These are phyloP conservation scores for Ctena decussata DNA, from an alignment of 2,888 invertebrate species.

Conservation along the genomic window DNA sequence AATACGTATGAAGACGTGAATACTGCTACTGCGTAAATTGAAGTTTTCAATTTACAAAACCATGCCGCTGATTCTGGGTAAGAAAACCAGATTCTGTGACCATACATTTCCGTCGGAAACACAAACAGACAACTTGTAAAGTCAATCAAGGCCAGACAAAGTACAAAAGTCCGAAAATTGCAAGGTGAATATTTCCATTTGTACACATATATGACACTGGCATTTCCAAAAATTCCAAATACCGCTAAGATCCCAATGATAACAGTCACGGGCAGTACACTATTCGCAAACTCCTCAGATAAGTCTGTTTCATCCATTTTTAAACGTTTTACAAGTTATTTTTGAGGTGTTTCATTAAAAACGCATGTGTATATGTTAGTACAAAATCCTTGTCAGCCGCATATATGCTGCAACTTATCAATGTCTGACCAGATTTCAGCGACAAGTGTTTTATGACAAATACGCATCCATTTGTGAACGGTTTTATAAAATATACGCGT, in stretches of 20 bases:
- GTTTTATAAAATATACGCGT: no score
- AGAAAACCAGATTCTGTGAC: conserved; percentile 6
- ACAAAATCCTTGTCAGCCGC: no score
- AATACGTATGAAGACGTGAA: not conserved
- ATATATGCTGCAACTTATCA: no score
- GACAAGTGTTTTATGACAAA: no score
- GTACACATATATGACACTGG: conserved; percentile 48
- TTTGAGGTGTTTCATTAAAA: no score
- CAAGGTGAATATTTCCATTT: conserved; percentile 26
- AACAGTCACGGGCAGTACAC: conserved; percentile 33
- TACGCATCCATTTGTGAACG: no score
- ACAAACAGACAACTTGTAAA: conserved; percentile 42
- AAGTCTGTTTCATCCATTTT: not conserved
- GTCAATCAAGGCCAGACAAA: conserved; percentile 42
- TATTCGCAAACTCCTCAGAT: not conserved
- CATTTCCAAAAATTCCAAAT: conserved; percentile 39
- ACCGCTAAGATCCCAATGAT: conserved; percentile 36
- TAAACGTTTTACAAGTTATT: no score
- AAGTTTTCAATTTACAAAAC: not conserved
- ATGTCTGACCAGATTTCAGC: no score
- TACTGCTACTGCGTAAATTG: not conserved
- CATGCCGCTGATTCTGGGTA: not conserved
- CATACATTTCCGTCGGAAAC: conserved; percentile 47
- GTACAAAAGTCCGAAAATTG: conserved; percentile 47
- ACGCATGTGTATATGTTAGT: no score